Conservation (phyloP, 2,888 invertebrate genomes). For the Patella pellucida region DNA sequence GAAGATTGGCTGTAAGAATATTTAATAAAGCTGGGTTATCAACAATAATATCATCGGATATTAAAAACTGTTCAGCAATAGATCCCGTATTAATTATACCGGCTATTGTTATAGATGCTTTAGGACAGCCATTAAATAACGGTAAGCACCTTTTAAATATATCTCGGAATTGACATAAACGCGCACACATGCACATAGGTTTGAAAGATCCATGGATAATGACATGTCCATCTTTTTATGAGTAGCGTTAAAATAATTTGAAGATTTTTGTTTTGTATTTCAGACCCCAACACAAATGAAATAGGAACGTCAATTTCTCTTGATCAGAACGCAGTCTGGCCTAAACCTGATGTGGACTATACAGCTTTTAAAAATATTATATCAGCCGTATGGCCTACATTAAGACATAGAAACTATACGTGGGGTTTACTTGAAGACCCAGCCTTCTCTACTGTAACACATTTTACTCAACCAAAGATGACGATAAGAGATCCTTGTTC, state of each 20-base stretch:
- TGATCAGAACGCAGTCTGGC: constrained; percentile 24
- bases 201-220: too few relatives aligned
- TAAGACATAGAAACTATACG: constrained; percentile 30
- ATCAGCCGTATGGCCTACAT: constrained; percentile 36
- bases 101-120: constrained; percentile 37
- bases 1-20: constrained; percentile 34
- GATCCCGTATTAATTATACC: constrained; percentile 38
- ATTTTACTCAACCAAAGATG: background rate
- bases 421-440: constrained; percentile 28
- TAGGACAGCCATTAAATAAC: constrained; percentile 21
- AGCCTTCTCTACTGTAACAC: background rate
- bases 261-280: background rate
- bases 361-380: constrained; percentile 34
- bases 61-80: constrained; percentile 37
- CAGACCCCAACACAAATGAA: background rate
- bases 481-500: constrained; percentile 32
- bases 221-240: too few relatives aligned
- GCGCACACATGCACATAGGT: too few relatives aligned
- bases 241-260: too few relatives aligned
- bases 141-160: background rate
- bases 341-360: constrained; percentile 31
- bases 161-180: too few relatives aligned
- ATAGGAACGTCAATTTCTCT: constrained; percentile 17
- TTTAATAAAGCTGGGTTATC: constrained; percentile 38
- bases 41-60: constrained; percentile 29